These are phyloP conservation scores for Macropis europaea DNA, from an alignment of 2,888 invertebrate species.

Conservation along the genomic window DNA sequence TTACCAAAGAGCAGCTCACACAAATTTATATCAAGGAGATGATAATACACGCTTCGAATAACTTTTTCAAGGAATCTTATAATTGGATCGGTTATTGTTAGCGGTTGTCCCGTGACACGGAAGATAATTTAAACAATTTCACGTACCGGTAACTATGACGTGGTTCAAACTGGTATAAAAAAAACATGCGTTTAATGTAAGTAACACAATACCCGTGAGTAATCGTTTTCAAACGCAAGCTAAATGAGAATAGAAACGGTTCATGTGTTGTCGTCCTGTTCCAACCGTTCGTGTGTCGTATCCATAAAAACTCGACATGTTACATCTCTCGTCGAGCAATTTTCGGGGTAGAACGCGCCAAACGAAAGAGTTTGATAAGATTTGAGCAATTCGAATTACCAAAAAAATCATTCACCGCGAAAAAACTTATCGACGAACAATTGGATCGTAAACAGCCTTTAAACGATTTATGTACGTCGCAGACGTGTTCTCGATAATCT, in stretches of 20 bases:
- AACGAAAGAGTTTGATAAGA: too few relatives aligned
- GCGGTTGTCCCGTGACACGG: background rate
- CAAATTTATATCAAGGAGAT: slow-evolving; percentile 47
- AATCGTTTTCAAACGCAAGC: background rate
- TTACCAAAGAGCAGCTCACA: slow-evolving; percentile 24
- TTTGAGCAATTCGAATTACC: too few relatives aligned
- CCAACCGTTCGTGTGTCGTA: background rate
- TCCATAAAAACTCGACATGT: too few relatives aligned
- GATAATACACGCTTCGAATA: background rate
- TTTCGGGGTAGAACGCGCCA: too few relatives aligned
- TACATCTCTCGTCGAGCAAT: too few relatives aligned
- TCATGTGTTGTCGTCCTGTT: background rate
- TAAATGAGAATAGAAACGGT: background rate
- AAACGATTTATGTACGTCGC: background rate
- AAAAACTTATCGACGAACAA: too few relatives aligned
- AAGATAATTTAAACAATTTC: background rate
- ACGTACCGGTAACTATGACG: too few relatives aligned
- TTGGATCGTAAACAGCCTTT: background rate
- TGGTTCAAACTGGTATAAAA: too few relatives aligned
- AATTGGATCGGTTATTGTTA: background rate
- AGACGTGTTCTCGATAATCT: background rate
- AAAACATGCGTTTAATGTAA: slow-evolving; percentile 11
- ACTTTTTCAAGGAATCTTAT: background rate
- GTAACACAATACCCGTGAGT: slow-evolving; percentile 36
- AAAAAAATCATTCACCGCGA: too few relatives aligned